Evolutionary conservation across 2,113 vertebrate genomes (phyloP).

Genomic region (Poeciliopsis retropinna): DNA sequence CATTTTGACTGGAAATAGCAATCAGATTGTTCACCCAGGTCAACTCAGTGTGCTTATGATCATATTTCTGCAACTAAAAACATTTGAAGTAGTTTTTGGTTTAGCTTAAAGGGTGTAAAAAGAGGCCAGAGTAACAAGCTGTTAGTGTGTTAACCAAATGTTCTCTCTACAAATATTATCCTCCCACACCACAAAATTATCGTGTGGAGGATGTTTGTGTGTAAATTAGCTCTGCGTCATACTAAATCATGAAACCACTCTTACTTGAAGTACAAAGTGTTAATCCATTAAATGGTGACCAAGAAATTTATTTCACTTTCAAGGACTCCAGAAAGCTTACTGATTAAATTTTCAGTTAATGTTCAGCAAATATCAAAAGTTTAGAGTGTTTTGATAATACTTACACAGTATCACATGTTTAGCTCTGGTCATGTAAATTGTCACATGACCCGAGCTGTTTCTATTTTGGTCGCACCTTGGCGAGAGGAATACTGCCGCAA

Average conservation of each 20-base stretch:
- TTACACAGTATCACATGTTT: too few relatives aligned
- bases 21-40: not conserved
- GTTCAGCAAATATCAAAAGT: too few relatives aligned
- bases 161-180: not conserved
- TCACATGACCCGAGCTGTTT: too few relatives aligned
- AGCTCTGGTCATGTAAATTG: too few relatives aligned
- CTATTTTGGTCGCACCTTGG: too few relatives aligned
- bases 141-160: not conserved
- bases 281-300: too few relatives aligned
- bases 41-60: constrained; percentile 1
- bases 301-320: too few relatives aligned
- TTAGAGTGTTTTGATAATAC: too few relatives aligned
- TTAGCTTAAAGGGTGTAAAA: not conserved
- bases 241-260: not conserved
- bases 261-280: not conserved
- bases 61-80: constrained; percentile 1
- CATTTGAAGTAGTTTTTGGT: not conserved
- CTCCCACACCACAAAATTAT: not conserved
- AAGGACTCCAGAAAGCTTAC: too few relatives aligned
- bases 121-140: not conserved
- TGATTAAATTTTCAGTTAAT: too few relatives aligned
- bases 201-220: not conserved
- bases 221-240: not conserved
- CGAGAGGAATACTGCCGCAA: too few relatives aligned
- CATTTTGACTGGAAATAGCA: not conserved